Conservation (phyloP, 2,113 vertebrate species). For the Dasyurus viverrinus region DNA sequence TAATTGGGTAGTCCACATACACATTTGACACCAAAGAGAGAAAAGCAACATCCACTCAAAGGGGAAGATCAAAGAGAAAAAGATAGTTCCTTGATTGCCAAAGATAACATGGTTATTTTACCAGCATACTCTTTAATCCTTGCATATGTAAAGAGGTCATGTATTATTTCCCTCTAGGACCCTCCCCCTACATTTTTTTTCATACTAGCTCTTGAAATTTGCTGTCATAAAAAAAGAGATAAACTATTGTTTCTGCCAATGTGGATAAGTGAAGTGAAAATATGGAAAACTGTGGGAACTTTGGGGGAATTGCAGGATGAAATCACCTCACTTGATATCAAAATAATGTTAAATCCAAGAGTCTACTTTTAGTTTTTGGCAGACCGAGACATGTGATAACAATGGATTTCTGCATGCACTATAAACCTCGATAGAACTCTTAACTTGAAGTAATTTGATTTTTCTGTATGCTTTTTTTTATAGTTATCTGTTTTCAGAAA, state of each 20-base stretch:
- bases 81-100: not conserved
- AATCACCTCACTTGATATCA: conserved; percentile 17
- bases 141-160: not conserved
- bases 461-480: conserved; percentile 57
- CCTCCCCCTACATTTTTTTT: not conserved
- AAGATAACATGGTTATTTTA: not conserved
- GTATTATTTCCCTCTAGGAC: not conserved
- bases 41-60: not conserved
- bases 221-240: conserved; percentile 19
- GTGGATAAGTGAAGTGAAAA: not conserved
- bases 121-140: not conserved
- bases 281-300: not conserved
- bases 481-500: conserved; percentile 77
- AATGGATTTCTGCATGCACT: conserved; percentile 36
- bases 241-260: not conserved
- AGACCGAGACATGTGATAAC: not conserved
- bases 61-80: not conserved
- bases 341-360: conserved; percentile 31
- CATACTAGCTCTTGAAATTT: not conserved
- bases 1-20: not conserved
- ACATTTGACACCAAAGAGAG: not conserved
- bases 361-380: conserved; percentile 1
- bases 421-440: conserved; percentile 54
- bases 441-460: conserved; percentile 55
- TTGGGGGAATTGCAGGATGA: conserved; percentile 27